These are phyloP conservation scores for Urocynchramus pylzowi DNA, from an alignment of 2,113 vertebrate species.

Conservation along the genomic window DNA sequence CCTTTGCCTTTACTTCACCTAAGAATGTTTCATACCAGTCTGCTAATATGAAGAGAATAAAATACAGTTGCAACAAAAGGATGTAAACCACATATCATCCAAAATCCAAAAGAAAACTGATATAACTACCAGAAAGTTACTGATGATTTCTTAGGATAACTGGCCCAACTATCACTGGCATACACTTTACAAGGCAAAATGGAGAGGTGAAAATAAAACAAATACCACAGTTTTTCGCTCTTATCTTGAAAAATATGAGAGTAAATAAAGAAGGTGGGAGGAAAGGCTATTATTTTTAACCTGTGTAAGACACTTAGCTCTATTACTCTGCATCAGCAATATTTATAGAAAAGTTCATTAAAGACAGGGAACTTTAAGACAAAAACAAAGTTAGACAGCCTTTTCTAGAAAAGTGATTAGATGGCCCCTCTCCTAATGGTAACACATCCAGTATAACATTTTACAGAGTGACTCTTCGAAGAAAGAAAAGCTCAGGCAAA, in stretches of 20 bases:
- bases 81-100: not conserved
- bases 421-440: not conserved
- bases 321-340: not conserved
- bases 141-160: not conserved
- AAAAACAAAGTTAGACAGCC: not conserved
- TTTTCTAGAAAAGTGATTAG: not conserved
- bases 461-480: not conserved
- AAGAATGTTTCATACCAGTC: not conserved
- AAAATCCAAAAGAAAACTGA: not conserved
- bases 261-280: not conserved
- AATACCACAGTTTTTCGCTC: rapidly evolving
- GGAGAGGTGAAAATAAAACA: not conserved
- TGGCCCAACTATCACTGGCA: not conserved
- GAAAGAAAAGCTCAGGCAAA: not conserved
- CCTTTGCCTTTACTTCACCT: not conserved
- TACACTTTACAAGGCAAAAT: not conserved
- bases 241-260: not conserved
- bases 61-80: not conserved
- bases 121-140: not conserved
- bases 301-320: not conserved
- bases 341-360: not conserved
- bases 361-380: not conserved
- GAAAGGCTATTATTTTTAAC: not conserved
- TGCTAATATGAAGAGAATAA: not conserved
- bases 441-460: not conserved